Conservation (phyloP, 2,888 invertebrate species). For the Brachyptera risi region DNA sequence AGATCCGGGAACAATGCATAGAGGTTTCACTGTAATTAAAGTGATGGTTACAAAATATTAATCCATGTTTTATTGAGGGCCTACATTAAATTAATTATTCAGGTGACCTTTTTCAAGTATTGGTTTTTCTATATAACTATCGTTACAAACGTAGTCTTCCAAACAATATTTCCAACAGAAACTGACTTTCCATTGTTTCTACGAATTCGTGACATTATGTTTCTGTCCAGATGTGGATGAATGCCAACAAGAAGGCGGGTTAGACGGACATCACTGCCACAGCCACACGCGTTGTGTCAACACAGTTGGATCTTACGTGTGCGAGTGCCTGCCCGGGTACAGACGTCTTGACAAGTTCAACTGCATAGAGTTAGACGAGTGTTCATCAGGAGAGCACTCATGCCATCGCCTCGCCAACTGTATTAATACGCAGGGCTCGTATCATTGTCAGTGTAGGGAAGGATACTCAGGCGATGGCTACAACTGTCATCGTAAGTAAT, state of each 20-base stretch:
- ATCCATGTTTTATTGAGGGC: too few species aligned
- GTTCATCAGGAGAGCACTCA: constrained; percentile 63
- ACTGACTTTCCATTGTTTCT: not conserved
- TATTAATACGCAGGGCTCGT: constrained; percentile 76
- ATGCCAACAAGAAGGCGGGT: constrained; percentile 71
- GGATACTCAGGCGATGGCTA: constrained; percentile 78
- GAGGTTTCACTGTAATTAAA: too few species aligned
- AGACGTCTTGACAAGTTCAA: constrained; percentile 71
- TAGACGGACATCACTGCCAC: constrained; percentile 80
- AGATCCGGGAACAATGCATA: too few species aligned
- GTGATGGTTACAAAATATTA: too few species aligned
- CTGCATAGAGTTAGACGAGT: constrained; percentile 78
- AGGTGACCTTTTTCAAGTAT: too few species aligned
- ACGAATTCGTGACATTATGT: not conserved
- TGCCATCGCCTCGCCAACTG: constrained; percentile 75
- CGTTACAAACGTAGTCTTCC: not conserved
- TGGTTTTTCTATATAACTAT: constrained; percentile 11
- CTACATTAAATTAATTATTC: too few species aligned
- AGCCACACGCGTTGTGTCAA: constrained; percentile 80
- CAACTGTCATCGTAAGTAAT: constrained; percentile 74
- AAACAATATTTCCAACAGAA: not conserved
- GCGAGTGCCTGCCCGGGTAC: constrained; percentile 79
- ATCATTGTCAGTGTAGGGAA: constrained; percentile 65
- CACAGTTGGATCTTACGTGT: constrained; percentile 75
- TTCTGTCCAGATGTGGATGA: constrained; percentile 72